Percentiles rank a stretch among this genome's conserved stretches.
Evolutionary conservation across 2,797 vertebrate genomes (phyloP).

Genomic region (Pseudochromis fuscus): DNA sequence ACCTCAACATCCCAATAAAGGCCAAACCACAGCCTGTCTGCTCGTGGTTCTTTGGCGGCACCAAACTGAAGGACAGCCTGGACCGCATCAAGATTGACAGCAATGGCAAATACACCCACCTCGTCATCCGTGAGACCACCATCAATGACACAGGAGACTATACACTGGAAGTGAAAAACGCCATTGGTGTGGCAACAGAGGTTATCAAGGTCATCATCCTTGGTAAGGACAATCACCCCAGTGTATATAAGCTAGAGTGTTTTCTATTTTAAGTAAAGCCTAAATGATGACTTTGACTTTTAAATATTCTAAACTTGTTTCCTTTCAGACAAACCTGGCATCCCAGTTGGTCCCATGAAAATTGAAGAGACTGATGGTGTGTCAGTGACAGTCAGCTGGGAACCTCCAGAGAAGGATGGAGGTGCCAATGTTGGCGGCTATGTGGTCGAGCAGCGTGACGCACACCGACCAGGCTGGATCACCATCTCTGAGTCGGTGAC

Average conservation of each 20-base stretch:
- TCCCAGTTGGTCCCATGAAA: constrained; percentile 91
- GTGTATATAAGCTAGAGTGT: neutral
- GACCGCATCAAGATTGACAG: constrained; percentile 95
- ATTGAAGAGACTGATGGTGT: constrained; percentile 92
- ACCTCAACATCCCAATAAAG: constrained; percentile 92
- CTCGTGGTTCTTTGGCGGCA: constrained; percentile 93
- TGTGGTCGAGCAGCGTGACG: constrained; percentile 96
- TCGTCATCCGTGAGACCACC: constrained; percentile 95
- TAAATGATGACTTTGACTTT: neutral
- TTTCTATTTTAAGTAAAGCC: neutral
- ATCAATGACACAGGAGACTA: constrained; percentile 96
- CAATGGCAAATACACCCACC: constrained; percentile 87
- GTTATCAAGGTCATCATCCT: constrained; percentile 96
- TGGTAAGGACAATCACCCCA: constrained; percentile 85
- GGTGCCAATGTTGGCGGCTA: constrained; percentile 95
- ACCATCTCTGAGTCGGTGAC: constrained; percentile 98
- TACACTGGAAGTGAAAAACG: constrained; percentile 93
- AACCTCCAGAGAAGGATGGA: constrained; percentile 94
- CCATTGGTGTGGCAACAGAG: constrained; percentile 89
- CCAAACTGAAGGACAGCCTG: constrained; percentile 93
- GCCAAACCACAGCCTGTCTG: constrained; percentile 91
- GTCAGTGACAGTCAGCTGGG: constrained; percentile 93
- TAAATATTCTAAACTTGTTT: constrained; percentile 13
- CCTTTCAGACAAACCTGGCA: constrained; percentile 93
- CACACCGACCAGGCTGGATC: constrained; percentile 95